These are phyloP conservation scores for Trichogramma dendrolimi DNA, from an alignment of 2,888 invertebrate genomes.

Conservation along the genomic window DNA sequence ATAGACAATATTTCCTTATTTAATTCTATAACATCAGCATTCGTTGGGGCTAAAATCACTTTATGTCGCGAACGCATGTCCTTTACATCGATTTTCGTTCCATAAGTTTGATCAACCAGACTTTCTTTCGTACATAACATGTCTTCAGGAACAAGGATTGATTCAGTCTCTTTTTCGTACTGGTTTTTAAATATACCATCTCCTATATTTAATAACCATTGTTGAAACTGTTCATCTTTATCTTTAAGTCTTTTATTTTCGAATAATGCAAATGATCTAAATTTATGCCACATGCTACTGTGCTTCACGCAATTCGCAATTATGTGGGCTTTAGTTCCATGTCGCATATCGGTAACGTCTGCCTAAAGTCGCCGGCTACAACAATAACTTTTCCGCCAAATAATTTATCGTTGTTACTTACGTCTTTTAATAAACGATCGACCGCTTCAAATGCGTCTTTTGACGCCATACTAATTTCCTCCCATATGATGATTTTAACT, in stretches of 20 bases:
- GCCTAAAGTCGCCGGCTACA: slow-evolving; percentile 1
- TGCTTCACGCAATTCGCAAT: slow-evolving; percentile 10
- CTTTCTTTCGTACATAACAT: not conserved
- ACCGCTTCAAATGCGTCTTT: slow-evolving; percentile 20
- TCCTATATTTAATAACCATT: slow-evolving; percentile 7
- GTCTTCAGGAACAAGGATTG: not conserved
- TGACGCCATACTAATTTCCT: slow-evolving; percentile 27
- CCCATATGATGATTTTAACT: slow-evolving; percentile 24
- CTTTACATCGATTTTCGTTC: not conserved
- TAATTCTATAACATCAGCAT: slow-evolving; percentile 15
- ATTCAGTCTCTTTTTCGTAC: not conserved
- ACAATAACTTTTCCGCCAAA: slow-evolving; percentile 8
- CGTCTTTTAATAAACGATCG: slow-evolving; percentile 17
- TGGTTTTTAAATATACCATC: slow-evolving; percentile 2
- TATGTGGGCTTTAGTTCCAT: slow-evolving; percentile 1
- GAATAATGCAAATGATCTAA: not conserved
- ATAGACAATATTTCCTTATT: slow-evolving; percentile 5
- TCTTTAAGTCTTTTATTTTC: slow-evolving; percentile 2
- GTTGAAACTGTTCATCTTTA: slow-evolving; percentile 2
- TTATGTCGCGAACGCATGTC: not conserved
- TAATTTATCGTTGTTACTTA: slow-evolving; percentile 13
- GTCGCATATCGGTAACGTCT: slow-evolving; percentile 7
- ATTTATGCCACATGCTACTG: slow-evolving; percentile 17
- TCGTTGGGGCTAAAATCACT: slow-evolving; percentile 20
- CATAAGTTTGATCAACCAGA: not conserved